Conservation (phyloP, 2,797 vertebrate species). For the Danionella dracula region DNA sequence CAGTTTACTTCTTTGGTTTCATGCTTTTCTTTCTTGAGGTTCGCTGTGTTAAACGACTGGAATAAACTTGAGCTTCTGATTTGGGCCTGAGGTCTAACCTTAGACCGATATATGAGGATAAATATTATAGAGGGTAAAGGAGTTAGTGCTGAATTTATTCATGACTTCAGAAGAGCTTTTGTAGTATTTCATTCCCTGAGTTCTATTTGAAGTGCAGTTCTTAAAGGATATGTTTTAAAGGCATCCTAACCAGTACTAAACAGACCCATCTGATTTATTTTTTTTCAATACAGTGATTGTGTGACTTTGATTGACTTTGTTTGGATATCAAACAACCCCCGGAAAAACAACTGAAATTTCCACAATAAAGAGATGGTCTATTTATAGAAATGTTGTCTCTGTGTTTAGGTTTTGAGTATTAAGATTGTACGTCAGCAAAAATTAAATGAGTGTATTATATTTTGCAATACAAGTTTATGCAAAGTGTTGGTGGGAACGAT, state of each 20-base stretch:
- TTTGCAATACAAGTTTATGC: not conserved
- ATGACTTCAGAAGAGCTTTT: slow-evolving; percentile 23
- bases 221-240: slow-evolving; percentile 33
- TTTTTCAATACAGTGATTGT: slow-evolving; percentile 3
- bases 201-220: slow-evolving; percentile 32
- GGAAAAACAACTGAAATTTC: slow-evolving; percentile 14
- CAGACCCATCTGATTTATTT: slow-evolving; percentile 3
- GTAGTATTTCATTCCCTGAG: slow-evolving; percentile 22
- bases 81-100: not conserved
- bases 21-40: not conserved
- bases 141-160: not conserved
- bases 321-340: slow-evolving; percentile 28
- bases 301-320: slow-evolving; percentile 9
- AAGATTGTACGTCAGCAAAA: no score
- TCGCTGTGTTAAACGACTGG: not conserved
- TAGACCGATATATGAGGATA: not conserved
- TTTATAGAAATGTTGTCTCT: slow-evolving; percentile 41
- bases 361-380: slow-evolving; percentile 50
- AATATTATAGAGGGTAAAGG: no score
- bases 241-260: not conserved
- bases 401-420: not conserved
- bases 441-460: not conserved
- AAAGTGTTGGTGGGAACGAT: no score
- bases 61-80: slow-evolving; percentile 11
- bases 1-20: slow-evolving; percentile 32